Evolutionary conservation across 2,888 invertebrate genomes (phyloP).

Genomic region (Spilosoma lubricipeda): DNA sequence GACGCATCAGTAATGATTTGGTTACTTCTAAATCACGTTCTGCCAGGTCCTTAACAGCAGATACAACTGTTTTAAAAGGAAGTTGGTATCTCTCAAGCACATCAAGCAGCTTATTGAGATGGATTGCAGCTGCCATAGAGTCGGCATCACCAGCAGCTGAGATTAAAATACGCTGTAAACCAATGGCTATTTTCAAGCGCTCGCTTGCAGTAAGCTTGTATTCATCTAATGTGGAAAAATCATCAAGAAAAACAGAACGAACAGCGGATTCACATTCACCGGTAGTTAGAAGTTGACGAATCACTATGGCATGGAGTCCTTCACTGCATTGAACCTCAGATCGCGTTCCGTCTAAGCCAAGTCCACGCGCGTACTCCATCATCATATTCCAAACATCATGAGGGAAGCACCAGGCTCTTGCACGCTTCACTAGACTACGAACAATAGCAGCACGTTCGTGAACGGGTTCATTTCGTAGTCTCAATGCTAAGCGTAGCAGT

Average conservation of each 20-base stretch:
- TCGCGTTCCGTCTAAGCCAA: conserved; percentile 67
- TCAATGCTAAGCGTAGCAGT: conserved; percentile 63
- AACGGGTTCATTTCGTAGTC: conserved; percentile 66
- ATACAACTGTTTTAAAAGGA: conserved; percentile 43
- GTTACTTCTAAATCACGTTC: conserved; percentile 43
- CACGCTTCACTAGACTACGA: conserved; percentile 72
- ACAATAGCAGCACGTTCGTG: conserved; percentile 70
- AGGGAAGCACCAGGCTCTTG: conserved; percentile 67
- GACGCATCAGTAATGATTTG: conserved; percentile 46
- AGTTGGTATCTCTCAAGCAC: conserved; percentile 56
- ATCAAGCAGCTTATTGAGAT: conserved; percentile 55
- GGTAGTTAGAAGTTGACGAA: conserved; percentile 59
- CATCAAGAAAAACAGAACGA: conserved; percentile 53
- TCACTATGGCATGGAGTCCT: conserved; percentile 70
- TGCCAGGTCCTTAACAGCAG: conserved; percentile 50
- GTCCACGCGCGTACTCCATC: conserved; percentile 62
- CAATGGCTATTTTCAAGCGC: conserved; percentile 44
- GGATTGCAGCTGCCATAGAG: conserved; percentile 25
- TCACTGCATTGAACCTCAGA: conserved; percentile 63
- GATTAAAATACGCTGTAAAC: conserved; percentile 51
- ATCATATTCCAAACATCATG: conserved; percentile 61
- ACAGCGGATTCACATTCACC: conserved; percentile 46
- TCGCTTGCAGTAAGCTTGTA: conserved; percentile 62
- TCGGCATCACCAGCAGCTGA: conserved; percentile 38
- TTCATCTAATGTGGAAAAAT: conserved; percentile 61